phyloP scores from a whole-genome alignment of 2,113 vertebrate genomes.

The zebrafish (Danio rerio) region DNA sequence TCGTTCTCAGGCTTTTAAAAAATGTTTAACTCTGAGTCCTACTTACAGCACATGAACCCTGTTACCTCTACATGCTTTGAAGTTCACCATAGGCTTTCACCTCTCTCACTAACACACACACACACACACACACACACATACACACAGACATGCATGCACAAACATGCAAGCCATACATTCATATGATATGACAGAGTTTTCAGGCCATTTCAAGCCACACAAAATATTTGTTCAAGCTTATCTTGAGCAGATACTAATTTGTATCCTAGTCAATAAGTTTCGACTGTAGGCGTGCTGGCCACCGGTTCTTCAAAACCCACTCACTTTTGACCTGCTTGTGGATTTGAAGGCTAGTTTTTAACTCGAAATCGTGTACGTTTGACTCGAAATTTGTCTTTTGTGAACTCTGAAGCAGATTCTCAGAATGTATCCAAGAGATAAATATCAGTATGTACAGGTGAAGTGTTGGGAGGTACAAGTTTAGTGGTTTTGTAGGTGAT shows the following conservation, averaged over 20 bases:
- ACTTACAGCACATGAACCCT: conserved; percentile 50
- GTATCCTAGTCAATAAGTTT: conserved; percentile 8
- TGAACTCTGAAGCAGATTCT: neutral
- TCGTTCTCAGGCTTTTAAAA: neutral
- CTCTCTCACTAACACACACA: conserved; percentile 22
- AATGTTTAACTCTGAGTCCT: conserved; percentile 52
- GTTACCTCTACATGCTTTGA: conserved; percentile 62
- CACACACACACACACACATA: conserved; percentile 23
- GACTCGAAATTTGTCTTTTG: neutral
- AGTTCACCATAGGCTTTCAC: conserved; percentile 58
- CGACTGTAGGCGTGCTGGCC: neutral
- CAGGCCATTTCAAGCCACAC: conserved; percentile 11
- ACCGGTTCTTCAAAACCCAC: conserved; percentile 34
- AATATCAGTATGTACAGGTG: conserved; percentile 16
- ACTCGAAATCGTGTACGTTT: no score
- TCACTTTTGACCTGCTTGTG: conserved; percentile 27
- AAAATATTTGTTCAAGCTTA: conserved; percentile 34
- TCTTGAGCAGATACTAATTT: conserved; percentile 31
- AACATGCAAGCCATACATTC: conserved; percentile 19
- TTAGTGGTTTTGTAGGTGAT: conserved; percentile 28
- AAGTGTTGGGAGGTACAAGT: neutral
- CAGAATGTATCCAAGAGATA: conserved; percentile 1
- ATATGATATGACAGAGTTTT: neutral
- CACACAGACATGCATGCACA: conserved; percentile 30
- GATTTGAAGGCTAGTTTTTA: neutral